phyloP scores from a whole-genome alignment of 1,140 invertebrate genomes.

The Hydropsyche tenuis region DNA sequence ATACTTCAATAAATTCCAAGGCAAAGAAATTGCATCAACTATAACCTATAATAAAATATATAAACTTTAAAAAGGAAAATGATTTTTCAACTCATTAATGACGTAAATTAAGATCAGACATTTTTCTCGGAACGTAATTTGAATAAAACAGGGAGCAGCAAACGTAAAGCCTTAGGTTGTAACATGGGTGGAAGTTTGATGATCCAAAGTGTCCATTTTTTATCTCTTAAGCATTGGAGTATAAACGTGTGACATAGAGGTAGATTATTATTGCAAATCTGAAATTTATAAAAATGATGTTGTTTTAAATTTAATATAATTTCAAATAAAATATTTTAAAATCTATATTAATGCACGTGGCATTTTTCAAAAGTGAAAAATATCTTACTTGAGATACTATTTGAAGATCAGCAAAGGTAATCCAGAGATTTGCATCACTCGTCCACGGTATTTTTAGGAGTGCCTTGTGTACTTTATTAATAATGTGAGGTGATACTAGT shows the following conservation, averaged over 20 bases:
- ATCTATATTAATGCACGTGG: not conserved
- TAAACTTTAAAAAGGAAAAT: not conserved
- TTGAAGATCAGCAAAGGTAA: slow-evolving; percentile 42
- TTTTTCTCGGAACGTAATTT: slow-evolving; percentile 35
- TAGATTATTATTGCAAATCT: slow-evolving; percentile 39
- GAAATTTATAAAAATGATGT: not conserved
- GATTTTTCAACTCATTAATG: not conserved
- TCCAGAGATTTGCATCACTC: slow-evolving; percentile 35
- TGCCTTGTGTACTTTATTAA: slow-evolving; percentile 33
- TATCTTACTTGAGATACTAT: slow-evolving; percentile 37
- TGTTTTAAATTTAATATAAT: too few relatives aligned
- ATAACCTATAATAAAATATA: slow-evolving; percentile 35
- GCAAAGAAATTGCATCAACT: slow-evolving; percentile 40
- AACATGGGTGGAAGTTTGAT: slow-evolving; percentile 21
- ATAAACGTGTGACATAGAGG: slow-evolving; percentile 39
- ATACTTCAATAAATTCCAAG: slow-evolving; percentile 39
- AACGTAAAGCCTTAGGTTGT: slow-evolving; percentile 23
- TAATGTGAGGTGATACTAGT: slow-evolving; percentile 19
- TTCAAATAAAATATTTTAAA: too few relatives aligned
- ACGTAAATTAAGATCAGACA: not conserved
- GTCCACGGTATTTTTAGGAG: slow-evolving; percentile 42
- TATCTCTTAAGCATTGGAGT: slow-evolving; percentile 35
- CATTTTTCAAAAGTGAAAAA: not conserved
- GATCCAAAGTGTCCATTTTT: slow-evolving; percentile 41
- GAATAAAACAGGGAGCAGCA: slow-evolving; percentile 37